These are phyloP conservation scores for Halichondria panicea DNA, from an alignment of 37 sponge, comb jelly and placozoan species.

Conservation along the genomic window DNA sequence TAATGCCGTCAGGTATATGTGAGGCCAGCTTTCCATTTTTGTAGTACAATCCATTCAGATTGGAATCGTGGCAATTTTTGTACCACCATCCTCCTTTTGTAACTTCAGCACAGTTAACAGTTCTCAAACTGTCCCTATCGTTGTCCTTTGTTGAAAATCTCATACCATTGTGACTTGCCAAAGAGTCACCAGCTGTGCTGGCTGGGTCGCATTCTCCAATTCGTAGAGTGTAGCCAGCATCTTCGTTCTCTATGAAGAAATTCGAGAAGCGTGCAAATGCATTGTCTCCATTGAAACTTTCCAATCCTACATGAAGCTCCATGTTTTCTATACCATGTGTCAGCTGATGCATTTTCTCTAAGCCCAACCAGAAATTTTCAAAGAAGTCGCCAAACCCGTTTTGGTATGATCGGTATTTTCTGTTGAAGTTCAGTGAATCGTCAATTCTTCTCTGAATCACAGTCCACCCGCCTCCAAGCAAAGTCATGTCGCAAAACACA, in stretches of 20 bases:
- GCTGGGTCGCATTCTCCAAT: conserved; percentile 7
- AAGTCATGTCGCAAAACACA: conserved; percentile 67
- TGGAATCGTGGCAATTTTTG: conserved; percentile 35
- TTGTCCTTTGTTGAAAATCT: conserved; percentile 51
- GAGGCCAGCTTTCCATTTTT: background rate
- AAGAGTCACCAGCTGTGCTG: conserved; percentile 33
- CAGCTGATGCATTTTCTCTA: conserved; percentile 55
- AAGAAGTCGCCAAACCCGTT: conserved; percentile 57
- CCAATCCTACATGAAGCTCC: conserved; percentile 41
- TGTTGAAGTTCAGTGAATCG: conserved; percentile 22
- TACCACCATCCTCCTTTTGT: conserved; percentile 54
- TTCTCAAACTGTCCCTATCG: conserved; percentile 38
- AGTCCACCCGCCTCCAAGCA: conserved; percentile 66
- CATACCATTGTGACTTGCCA: conserved; percentile 23
- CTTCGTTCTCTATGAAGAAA: conserved; percentile 39
- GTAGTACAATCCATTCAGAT: conserved; percentile 47
- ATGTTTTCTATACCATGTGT: conserved; percentile 7
- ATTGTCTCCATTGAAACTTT: background rate
- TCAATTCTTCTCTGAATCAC: conserved; percentile 58
- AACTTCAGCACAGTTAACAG: conserved; percentile 28
- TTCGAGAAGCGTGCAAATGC: conserved; percentile 24
- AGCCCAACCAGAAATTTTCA: conserved; percentile 64
- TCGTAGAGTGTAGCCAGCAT: conserved; percentile 22
- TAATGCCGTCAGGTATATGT: conserved; percentile 30
- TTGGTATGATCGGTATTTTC: conserved; percentile 31